Percentiles rank a stretch among this genome's conserved stretches.
phyloP scores from a whole-genome alignment of 2,113 vertebrate genomes.

The Bothrops jararaca region DNA sequence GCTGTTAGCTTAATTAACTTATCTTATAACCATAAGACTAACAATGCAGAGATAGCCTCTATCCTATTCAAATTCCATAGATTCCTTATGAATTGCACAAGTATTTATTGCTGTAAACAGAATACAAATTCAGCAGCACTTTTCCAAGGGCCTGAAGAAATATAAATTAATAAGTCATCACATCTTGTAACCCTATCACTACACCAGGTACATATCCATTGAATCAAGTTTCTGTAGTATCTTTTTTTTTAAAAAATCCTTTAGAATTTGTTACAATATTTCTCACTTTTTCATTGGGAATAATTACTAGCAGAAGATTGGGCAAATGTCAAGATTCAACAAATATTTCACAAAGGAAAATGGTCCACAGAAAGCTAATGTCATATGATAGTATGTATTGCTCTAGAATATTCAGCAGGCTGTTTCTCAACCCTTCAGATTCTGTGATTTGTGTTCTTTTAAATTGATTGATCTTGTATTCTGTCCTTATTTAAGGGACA shows the following conservation, averaged over 20 bases:
- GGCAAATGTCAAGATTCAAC: neutral
- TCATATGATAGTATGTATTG: neutral
- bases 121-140: neutral
- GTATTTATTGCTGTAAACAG: neutral
- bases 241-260: neutral
- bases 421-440: neutral
- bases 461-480: neutral
- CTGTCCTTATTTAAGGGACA: no score
- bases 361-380: neutral
- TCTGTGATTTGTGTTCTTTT: neutral
- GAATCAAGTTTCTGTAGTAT: neutral
- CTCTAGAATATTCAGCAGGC: neutral
- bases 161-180: neutral
- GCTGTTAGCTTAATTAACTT: conserved; percentile 18
- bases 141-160: neutral
- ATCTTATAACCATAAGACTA: conserved; percentile 44
- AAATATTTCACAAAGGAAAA: neutral
- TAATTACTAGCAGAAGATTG: neutral
- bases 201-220: neutral
- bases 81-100: neutral
- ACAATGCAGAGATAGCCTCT: neutral
- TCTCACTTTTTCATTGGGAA: neutral
- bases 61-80: neutral
- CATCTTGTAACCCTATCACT: neutral
- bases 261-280: neutral